A percentile compares a stretch with the other conserved stretches of the same genome.
phyloP scores from a whole-genome alignment of 2,888 invertebrate genomes.

The Pycnomerus fuliginosus region DNA sequence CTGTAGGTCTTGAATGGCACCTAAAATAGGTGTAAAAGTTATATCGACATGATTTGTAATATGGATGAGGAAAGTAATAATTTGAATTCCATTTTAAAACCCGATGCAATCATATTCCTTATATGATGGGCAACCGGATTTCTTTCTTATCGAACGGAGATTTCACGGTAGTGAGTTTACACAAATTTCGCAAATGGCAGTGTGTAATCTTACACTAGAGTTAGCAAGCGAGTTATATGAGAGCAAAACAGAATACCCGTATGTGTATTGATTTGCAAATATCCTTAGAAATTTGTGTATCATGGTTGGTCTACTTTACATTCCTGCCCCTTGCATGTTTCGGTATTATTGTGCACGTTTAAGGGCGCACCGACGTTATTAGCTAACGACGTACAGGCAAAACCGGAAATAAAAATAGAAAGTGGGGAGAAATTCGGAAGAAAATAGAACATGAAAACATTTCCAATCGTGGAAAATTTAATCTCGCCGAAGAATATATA shows the following conservation, averaged over 20 bases:
- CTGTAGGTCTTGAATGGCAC: too few species aligned
- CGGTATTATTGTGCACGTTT: constrained; percentile 39
- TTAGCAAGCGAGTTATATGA: constrained; percentile 17
- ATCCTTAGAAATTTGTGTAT: neutral
- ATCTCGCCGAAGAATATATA: constrained; percentile 37
- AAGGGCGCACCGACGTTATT: constrained; percentile 40
- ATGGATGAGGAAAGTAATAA: too few species aligned
- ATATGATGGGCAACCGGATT: constrained; percentile 25
- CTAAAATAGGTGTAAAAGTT: too few species aligned
- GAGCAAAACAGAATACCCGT: constrained; percentile 15
- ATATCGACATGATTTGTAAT: too few species aligned
- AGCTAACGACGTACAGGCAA: constrained; percentile 43
- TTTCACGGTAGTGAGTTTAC: constrained; percentile 24
- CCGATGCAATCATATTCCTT: constrained; percentile 28
- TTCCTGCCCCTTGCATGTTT: constrained; percentile 40
- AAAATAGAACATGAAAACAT: constrained; percentile 42
- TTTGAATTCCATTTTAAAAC: too few species aligned
- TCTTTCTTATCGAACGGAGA: constrained; percentile 10
- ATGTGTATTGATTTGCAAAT: constrained; percentile 8
- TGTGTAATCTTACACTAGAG: constrained; percentile 22
- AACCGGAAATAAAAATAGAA: constrained; percentile 45
- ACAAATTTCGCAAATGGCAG: constrained; percentile 23
- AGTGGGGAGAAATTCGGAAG: constrained; percentile 29
- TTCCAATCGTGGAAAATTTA: constrained; percentile 43
- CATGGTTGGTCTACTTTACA: neutral